phyloP scores from a whole-genome alignment of 2,797 vertebrate genomes.

The Tauraco hartlaubi region DNA sequence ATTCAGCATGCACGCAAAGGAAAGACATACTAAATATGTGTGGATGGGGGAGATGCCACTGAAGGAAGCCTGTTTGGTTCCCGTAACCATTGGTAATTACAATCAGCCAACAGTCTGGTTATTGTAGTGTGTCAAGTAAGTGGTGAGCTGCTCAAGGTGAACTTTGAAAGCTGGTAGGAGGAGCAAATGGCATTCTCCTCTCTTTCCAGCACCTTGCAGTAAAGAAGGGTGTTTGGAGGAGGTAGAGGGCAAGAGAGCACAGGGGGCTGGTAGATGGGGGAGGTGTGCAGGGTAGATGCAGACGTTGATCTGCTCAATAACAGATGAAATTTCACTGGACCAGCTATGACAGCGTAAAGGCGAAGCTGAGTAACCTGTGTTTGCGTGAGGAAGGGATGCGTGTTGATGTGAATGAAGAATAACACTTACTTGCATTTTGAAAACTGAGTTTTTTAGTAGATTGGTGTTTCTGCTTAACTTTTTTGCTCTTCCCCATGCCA shows the following conservation, averaged over 20 bases:
- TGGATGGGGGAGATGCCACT: background rate
- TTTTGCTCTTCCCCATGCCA: background rate
- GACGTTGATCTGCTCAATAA: background rate
- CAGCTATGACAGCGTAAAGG: background rate
- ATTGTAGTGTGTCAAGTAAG: too few species aligned
- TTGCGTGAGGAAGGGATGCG: background rate
- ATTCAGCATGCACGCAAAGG: background rate
- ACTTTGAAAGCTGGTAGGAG: background rate
- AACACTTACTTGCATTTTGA: background rate
- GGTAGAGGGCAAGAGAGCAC: background rate
- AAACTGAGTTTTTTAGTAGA: background rate
- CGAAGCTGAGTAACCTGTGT: background rate
- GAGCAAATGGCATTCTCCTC: background rate
- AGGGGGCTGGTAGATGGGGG: background rate
- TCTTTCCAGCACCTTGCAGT: background rate
- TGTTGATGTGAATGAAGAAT: background rate
- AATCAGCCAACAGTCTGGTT: background rate
- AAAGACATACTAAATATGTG: background rate
- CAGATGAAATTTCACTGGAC: background rate
- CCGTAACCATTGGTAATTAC: rapidly evolving
- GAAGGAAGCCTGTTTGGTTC: background rate
- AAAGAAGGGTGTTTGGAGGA: background rate
- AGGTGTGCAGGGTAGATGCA: background rate
- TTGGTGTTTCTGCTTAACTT: background rate
- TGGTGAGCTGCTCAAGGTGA: background rate